Evolutionary conservation across 2,113 vertebrate species (phyloP).

Genomic region (Equus przewalskii): DNA sequence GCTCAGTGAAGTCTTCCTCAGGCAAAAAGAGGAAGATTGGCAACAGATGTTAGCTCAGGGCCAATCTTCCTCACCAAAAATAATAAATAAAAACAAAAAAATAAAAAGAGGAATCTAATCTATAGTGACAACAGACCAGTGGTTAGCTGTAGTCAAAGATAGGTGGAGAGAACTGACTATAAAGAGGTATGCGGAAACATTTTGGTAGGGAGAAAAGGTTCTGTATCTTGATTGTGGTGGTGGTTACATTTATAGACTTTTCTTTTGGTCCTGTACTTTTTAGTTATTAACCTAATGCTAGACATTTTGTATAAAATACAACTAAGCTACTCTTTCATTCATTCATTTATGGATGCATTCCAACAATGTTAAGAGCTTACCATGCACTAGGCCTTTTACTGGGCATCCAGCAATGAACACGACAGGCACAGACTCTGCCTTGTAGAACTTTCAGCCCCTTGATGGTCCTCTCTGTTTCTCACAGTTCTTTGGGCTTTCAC

Average conservation of each 20-base stretch:
- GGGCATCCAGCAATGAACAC: neutral
- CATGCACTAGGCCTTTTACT: neutral
- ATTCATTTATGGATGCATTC: neutral
- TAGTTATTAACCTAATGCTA: neutral
- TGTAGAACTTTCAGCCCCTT: neutral
- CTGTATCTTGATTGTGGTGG: neutral
- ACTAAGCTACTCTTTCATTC: neutral
- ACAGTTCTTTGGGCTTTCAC: neutral
- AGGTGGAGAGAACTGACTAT: neutral
- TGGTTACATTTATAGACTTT: neutral
- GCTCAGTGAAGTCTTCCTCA: too few relatives aligned
- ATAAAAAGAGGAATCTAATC: neutral
- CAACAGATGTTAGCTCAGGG: too few relatives aligned
- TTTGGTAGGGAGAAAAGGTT: neutral
- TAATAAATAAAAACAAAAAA: too few relatives aligned
- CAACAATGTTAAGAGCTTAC: neutral
- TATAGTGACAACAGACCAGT: neutral
- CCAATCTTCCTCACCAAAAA: too few relatives aligned
- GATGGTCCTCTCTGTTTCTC: neutral
- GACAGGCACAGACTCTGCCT: neutral
- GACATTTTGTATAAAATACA: neutral
- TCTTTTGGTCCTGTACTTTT: neutral
- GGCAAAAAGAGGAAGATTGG: too few relatives aligned
- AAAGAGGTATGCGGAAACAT: neutral
- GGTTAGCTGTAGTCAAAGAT: neutral